These are phyloP conservation scores for Serripes groenlandicus DNA, from an alignment of 2,888 invertebrate genomes.

Conservation along the genomic window DNA sequence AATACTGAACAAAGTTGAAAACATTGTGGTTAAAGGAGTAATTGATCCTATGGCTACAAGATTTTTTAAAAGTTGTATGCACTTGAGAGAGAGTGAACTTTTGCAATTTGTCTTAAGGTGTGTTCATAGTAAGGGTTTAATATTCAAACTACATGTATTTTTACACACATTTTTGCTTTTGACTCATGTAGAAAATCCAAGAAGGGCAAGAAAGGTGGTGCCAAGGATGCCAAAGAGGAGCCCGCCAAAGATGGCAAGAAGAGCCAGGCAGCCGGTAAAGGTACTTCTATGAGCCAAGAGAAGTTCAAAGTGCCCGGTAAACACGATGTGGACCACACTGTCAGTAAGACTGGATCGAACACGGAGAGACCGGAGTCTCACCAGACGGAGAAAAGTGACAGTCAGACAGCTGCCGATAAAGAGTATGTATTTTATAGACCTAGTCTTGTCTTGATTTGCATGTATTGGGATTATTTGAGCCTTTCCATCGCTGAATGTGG, in stretches of 20 bases:
- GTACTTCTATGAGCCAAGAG: slow-evolving; percentile 71
- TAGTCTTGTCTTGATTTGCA: no score
- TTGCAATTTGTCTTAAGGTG: no score
- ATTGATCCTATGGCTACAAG: no score
- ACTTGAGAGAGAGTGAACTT: no score
- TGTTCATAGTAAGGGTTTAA: no score
- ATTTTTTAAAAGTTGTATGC: no score
- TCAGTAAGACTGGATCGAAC: slow-evolving; percentile 74
- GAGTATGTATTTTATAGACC: slow-evolving; percentile 31
- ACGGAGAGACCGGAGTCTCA: slow-evolving; percentile 85
- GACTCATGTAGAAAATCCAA: slow-evolving; percentile 19
- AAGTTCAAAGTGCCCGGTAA: slow-evolving; percentile 75
- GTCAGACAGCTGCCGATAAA: slow-evolving; percentile 69
- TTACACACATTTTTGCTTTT: no score
- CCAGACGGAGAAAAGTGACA: slow-evolving; percentile 83
- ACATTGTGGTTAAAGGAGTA: no score
- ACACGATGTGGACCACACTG: slow-evolving; percentile 78
- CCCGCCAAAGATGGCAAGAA: slow-evolving; percentile 81
- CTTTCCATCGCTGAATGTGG: no score
- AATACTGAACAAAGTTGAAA: no score
- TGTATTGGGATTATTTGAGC: no score
- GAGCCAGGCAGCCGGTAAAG: slow-evolving; percentile 75
- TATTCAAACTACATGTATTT: no score
- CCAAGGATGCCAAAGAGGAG: slow-evolving; percentile 69
- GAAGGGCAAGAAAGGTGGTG: slow-evolving; percentile 62